Conservation (phyloP, 2,797 vertebrate genomes). For the Muscicapa comitata region DNA sequence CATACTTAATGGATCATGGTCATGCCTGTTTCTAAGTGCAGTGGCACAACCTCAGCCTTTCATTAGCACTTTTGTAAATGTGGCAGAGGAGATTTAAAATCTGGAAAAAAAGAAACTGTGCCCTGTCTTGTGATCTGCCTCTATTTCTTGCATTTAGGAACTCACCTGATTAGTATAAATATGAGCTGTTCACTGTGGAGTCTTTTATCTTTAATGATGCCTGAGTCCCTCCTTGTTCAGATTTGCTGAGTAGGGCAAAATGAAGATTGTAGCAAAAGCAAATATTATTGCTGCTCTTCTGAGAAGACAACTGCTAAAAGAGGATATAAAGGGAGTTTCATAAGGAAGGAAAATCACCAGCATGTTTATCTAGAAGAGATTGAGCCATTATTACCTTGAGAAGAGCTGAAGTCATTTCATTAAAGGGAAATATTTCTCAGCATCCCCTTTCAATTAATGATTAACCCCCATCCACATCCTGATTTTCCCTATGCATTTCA, state of each 20-base stretch:
- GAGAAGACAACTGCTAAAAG: slow-evolving; percentile 47
- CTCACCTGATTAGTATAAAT: slow-evolving; percentile 23
- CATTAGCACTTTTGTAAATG: slow-evolving; percentile 31
- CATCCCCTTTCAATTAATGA: slow-evolving; percentile 25
- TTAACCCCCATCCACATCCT: background rate
- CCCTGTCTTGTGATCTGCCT: background rate
- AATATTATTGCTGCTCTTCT: slow-evolving; percentile 21
- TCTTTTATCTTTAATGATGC: slow-evolving; percentile 16
- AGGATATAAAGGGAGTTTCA: slow-evolving; percentile 61
- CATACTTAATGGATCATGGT: background rate
- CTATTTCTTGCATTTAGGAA: slow-evolving; percentile 17
- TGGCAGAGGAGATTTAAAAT: slow-evolving; percentile 3
- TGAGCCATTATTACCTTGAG: slow-evolving; percentile 43
- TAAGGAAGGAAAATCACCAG: slow-evolving; percentile 54
- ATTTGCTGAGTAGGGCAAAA: slow-evolving; percentile 64
- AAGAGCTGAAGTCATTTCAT: slow-evolving; percentile 7
- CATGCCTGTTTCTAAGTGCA: background rate
- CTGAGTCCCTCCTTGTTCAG: slow-evolving; percentile 54
- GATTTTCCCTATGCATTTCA: background rate
- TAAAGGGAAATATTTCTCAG: slow-evolving; percentile 15
- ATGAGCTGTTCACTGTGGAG: background rate
- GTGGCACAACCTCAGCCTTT: background rate
- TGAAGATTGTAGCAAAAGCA: background rate
- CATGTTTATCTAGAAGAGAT: slow-evolving; percentile 23
- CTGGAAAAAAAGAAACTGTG: background rate